phyloP scores from a whole-genome alignment of 2,888 invertebrate species.

The Tenthredo scrophulariae region DNA sequence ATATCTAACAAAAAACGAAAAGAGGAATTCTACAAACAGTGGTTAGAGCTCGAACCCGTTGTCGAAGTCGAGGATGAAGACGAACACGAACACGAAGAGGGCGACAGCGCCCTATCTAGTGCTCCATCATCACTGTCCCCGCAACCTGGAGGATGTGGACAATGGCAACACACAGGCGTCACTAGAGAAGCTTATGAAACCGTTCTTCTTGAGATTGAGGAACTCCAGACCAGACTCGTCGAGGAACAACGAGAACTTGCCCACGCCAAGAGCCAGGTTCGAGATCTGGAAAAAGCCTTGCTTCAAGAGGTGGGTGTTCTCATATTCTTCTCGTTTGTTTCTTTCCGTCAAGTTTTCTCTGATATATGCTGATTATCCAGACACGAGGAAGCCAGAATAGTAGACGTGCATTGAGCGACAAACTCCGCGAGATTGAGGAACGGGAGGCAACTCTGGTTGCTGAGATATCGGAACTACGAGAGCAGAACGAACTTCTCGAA shows the following conservation, averaged over 20 bases:
- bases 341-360: background rate
- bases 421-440: constrained; percentile 78
- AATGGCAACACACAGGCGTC: constrained; percentile 65
- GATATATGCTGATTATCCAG: constrained; percentile 56
- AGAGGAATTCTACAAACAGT: constrained; percentile 73
- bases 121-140: constrained; percentile 86
- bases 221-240: constrained; percentile 68
- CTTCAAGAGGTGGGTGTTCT: constrained; percentile 74
- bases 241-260: constrained; percentile 78
- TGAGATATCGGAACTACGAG: constrained; percentile 87
- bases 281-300: constrained; percentile 79
- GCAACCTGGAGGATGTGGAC: constrained; percentile 79
- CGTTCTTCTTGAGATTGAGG: constrained; percentile 71
- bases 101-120: constrained; percentile 85
- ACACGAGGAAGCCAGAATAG: constrained; percentile 73
- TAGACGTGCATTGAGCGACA: constrained; percentile 73
- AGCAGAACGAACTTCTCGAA: constrained; percentile 90
- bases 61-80: constrained; percentile 75
- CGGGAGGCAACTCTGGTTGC: constrained; percentile 82
- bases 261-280: constrained; percentile 79
- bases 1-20: constrained; percentile 71
- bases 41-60: constrained; percentile 74
- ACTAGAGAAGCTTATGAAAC: constrained; percentile 76
- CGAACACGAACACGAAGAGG: constrained; percentile 78
- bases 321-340: background rate